Conservation (phyloP, 2,888 invertebrate genomes). For the Maniola hyperantus region DNA sequence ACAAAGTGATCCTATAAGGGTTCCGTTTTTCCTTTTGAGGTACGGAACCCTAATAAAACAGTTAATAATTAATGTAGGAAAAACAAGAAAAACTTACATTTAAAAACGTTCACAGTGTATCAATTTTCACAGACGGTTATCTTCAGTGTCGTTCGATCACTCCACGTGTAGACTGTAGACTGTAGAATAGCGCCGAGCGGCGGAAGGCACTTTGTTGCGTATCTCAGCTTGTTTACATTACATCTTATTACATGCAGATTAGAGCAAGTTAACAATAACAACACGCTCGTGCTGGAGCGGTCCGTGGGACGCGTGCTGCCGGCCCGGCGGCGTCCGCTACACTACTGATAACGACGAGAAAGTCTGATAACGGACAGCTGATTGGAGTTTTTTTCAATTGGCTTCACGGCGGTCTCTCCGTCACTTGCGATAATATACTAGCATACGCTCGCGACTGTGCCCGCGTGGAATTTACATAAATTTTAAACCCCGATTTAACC, state of each 20-base stretch:
- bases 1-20: too few relatives aligned
- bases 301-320: constrained; percentile 23
- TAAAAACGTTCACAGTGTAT: background rate
- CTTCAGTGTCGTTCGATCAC: background rate
- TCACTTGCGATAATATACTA: too few relatives aligned
- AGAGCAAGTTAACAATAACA: background rate
- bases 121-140: background rate
- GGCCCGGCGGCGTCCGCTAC: constrained; percentile 29
- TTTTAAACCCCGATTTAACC: too few relatives aligned
- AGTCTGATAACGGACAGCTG: constrained; percentile 41
- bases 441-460: too few relatives aligned
- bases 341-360: constrained; percentile 35
- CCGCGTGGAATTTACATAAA: too few relatives aligned
- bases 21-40: too few relatives aligned
- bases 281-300: background rate
- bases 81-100: background rate
- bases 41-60: too few relatives aligned
- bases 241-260: too few relatives aligned
- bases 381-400: constrained; percentile 13
- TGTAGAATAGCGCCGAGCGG: background rate
- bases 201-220: constrained; percentile 9
- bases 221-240: background rate
- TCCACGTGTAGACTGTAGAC: constrained; percentile 4
- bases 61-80: background rate
- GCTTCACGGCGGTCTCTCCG: too few relatives aligned